Evolutionary conservation across 2,888 invertebrate genomes (phyloP).

Genomic region (Platypus cylindrus): DNA sequence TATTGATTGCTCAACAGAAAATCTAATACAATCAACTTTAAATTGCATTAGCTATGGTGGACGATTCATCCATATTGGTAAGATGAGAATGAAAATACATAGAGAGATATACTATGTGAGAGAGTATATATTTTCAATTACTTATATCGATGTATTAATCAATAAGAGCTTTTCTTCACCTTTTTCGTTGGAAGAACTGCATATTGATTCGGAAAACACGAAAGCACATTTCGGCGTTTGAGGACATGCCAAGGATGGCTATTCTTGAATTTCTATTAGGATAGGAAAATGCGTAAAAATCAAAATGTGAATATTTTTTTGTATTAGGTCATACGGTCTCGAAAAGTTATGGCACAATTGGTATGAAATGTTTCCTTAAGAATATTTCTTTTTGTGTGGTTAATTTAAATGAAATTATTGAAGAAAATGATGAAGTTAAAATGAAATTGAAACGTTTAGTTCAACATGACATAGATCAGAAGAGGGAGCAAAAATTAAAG

Average conservation of each 20-base stretch:
- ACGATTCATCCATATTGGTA: conserved; percentile 70
- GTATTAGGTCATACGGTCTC: conserved; percentile 57
- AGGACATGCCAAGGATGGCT: too few species aligned
- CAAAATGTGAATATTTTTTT: conserved; percentile 2
- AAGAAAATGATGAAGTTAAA: conserved; percentile 40
- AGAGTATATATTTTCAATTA: too few species aligned
- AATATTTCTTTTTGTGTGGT: conserved; percentile 71
- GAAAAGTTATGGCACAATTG: conserved; percentile 49
- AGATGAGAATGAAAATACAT: conserved; percentile 1
- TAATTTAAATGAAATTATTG: conserved; percentile 56
- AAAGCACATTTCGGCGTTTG: too few species aligned
- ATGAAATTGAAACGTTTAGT: conserved; percentile 42
- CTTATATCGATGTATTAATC: too few species aligned
- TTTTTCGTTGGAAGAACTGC: too few species aligned
- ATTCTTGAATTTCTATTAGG: too few species aligned
- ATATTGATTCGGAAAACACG: too few species aligned
- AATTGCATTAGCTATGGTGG: conserved; percentile 49
- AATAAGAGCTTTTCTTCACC: too few species aligned
- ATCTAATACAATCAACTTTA: conserved; percentile 63
- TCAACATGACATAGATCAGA: conserved; percentile 50
- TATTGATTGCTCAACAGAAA: conserved; percentile 81
- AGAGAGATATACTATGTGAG: too few species aligned
- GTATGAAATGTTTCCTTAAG: conserved; percentile 61
- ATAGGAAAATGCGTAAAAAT: too few species aligned
- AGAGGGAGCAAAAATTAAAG: too few species aligned